phyloP scores from a whole-genome alignment of 2,113 vertebrate species.

The Plectropomus leopardus region DNA sequence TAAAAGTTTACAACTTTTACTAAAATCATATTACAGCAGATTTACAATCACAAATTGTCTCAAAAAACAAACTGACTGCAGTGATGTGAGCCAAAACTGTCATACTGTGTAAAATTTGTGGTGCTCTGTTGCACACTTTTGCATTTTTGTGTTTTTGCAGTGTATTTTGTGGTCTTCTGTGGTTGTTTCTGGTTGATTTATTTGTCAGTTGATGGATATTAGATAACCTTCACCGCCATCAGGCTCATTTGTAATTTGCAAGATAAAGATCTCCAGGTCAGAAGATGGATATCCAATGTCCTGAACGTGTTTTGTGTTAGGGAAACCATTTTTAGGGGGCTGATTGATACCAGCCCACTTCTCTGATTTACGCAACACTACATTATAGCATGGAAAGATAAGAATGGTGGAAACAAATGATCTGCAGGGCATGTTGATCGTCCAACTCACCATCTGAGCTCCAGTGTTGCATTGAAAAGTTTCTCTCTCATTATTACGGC shows the following conservation, averaged over 20 bases:
- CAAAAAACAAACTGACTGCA: slow-evolving; percentile 14
- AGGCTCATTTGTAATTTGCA: slow-evolving; percentile 55
- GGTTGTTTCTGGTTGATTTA: slow-evolving; percentile 54
- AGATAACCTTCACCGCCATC: slow-evolving; percentile 55
- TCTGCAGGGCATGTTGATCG: slow-evolving; percentile 49
- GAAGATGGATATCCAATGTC: slow-evolving; percentile 52
- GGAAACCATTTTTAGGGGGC: slow-evolving; percentile 30
- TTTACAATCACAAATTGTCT: slow-evolving; percentile 34
- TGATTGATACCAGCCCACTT: slow-evolving; percentile 59
- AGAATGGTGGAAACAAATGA: slow-evolving; percentile 54
- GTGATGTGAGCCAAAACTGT: slow-evolving; percentile 16
- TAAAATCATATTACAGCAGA: slow-evolving; percentile 14
- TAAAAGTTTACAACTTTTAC: slow-evolving; percentile 1
- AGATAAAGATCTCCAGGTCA: slow-evolving; percentile 66
- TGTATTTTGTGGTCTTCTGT: slow-evolving; percentile 24
- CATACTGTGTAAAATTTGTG: background rate
- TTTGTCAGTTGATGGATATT: slow-evolving; percentile 62
- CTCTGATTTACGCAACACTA: slow-evolving; percentile 52
- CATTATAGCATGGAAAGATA: slow-evolving; percentile 55
- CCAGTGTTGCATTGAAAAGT: slow-evolving; percentile 23
- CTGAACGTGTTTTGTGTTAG: slow-evolving; percentile 57
- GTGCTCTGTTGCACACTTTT: background rate
- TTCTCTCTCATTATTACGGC: slow-evolving; percentile 28
- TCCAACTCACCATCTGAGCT: slow-evolving; percentile 31
- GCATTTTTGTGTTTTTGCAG: slow-evolving; percentile 11